Base-by-base conservation (phyloP, 1,140 invertebrate species). In the Neuroterus valhalla region DNA sequence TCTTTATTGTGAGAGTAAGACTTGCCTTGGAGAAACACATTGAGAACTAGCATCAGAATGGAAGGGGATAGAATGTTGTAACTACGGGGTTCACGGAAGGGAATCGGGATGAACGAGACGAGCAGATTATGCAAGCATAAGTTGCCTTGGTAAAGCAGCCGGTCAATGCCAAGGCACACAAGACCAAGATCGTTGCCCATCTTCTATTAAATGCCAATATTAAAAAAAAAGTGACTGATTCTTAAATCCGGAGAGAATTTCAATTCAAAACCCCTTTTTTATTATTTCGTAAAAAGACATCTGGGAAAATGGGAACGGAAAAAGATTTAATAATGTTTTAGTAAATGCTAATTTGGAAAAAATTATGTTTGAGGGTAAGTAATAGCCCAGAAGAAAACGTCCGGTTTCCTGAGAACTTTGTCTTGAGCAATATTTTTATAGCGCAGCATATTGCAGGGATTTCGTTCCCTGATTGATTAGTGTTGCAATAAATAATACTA, bases 81-180 rank as follows among this genome's bases (percentile, higher is more conserved):
- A 62, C 12, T 38, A n/a, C 15, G 12, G 31, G 55, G 55, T 23
- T 62, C 55, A 62, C 55, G 55, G 55, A 26, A 62, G 55, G 55
- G 12, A 62, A 62, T 79, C 78, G 81, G 83, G 84, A 89, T 88
- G 87, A 87, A 88, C 84, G 84, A 88, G 88, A 88, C 86, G 88
- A 89, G 84, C 82, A 81, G 76, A 85, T 88, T 89, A 87, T 85
- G 87, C 85, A 86, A 88, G 82, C 81, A 77, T 76, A 81, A 82
- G 81, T 81, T 81, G 75, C 84, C 85, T 85, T 84, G 79, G 79
- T 82, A 80, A 79, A 81, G 81, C 86, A 85, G 78, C 88, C 89
- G 89, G 88, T 89, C 89, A 90, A 88, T 90, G 89, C 85, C 89
- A 90, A 90, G 88, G 89, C 86, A 80, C 82, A 85, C 84, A 73